Base-by-base conservation (phyloP, 2,797 vertebrate species). In the Smutsia temminckii region DNA sequence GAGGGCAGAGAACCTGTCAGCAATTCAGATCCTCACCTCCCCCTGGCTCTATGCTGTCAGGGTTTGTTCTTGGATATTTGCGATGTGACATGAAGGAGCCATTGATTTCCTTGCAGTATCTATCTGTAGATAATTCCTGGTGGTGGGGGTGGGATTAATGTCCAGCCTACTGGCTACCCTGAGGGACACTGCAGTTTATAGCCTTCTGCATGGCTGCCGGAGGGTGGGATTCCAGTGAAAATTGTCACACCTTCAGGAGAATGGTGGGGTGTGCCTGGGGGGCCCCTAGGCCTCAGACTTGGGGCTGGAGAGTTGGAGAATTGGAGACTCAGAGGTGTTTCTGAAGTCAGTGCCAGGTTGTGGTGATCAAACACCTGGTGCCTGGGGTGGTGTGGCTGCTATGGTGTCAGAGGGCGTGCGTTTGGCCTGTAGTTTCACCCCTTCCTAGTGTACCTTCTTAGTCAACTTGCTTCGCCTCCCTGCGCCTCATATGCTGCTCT, bases 221-320 rank as follows among this genome's bases (percentile, higher is more conserved):
- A 71, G 55, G 14, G 66, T 21, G 55, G 29, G 81, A 63, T 83
- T 42, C 49, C 42, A 34, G 40, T 1, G 6, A 11, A 71, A 89
- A 64, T 42, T 1, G 0, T 37, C 23, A 6, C 11, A 23, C 53
- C n/a, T 34, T 49, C 42, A n/a, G 32, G 79, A 17, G 69, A 74
- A 59, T 7, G 29, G 23, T 21, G 46, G 12, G 2, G 2, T 46
- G n/a, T 55, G 59, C 64, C 6, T 0, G 3, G 4, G 11, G 5
- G 2, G 11, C 4, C 29, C 6, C 20, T 20, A 84, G 78, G 69
- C 14, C 63, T 81, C 75, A 40, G 16, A 14, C 72, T 21, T 8
- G 37, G 69, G 64, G 63, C 63, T 66, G 34, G 40, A 63, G 57
- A 55, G 68, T 79, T 32, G 16, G 77, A 83, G 55, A 49, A 46